Evolutionary conservation across 2,113 vertebrate genomes (phyloP), one percentile per base, ranked within the genome.

Genomic region (Nothocercus julius): DNA sequence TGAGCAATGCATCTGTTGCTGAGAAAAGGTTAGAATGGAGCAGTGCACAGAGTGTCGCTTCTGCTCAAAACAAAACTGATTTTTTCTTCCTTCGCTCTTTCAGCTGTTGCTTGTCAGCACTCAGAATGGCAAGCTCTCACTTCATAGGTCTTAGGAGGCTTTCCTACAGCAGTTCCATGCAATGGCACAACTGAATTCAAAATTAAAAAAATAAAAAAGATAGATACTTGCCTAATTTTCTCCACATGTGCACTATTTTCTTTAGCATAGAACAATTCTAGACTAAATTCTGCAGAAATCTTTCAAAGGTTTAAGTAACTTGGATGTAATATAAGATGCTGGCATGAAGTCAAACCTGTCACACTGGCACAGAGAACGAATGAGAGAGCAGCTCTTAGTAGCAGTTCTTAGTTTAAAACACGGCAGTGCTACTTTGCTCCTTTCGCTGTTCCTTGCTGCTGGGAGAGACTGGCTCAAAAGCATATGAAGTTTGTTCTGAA

Each of bases 241-340:
- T 96, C 90, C 95, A 96, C 66, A 87, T 97, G 91, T 90, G 64
- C 78, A 95, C 78, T 90, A 28, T 96, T 96, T 97, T 88, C 92
- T 93, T 96, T 68, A 95, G 80, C 42, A 84, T 8, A 87, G 68
- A 94, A 92, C 76, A 93, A 93, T 84, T 81, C 34, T 75, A 92
- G 88, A 86, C 7, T 42, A 82, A 82, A 92, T 87, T 87, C 66
- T 95, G 82, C 79, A 91, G 86, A 95, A 97, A 96, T 91, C 84
- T 62, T 93, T 92, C 80, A 3, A 96, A 93, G 54, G 59, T 82
- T 97, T 95, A 93, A 97, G 81, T 59, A 96, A 96, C 82, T 96
- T 96, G 94, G 90, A 93, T 93, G 96, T 95, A 98, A 97, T 72
- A 86, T 85, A 94, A 97, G 95, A 85, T 73, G 93, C 75, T 97